These are phyloP conservation scores for Turritopsis rubra DNA, from an alignment of 30 jellyfish, hydroid and myxozoan genomes.

Conservation along the genomic window DNA sequence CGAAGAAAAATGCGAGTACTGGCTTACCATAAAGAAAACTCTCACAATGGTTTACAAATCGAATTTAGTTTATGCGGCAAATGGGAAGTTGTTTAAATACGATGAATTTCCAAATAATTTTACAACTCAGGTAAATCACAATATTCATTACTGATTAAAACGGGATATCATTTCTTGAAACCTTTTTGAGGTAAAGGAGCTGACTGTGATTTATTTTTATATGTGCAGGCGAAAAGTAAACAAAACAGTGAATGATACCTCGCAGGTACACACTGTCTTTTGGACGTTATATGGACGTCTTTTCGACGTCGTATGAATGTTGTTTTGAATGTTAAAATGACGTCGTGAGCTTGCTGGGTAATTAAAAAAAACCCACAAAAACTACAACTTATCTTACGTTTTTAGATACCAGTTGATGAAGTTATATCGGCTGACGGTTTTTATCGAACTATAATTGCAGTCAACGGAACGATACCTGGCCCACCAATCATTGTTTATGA, in stretches of 20 bases:
- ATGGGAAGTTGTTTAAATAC: neutral
- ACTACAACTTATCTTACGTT: neutral
- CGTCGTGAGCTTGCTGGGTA: no score
- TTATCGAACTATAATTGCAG: conserved; percentile 27
- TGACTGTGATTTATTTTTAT: no score
- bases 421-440: conserved; percentile 42
- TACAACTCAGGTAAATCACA: neutral
- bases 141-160: no score
- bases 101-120: neutral
- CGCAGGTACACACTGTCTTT: no score
- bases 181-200: no score
- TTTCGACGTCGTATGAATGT: no score
- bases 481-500: conserved; percentile 44
- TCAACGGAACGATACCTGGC: conserved; percentile 48
- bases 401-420: conserved; percentile 27
- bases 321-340: no score
- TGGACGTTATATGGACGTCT: no score
- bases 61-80: neutral
- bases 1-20: neutral
- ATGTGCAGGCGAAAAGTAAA: no score
- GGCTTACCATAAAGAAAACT: neutral
- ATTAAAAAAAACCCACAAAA: neutral
- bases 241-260: no score
- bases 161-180: no score
- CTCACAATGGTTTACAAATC: neutral